Evolutionary conservation across 2,888 invertebrate genomes (phyloP).

Genomic region (Leptarthrus brevirostris): DNA sequence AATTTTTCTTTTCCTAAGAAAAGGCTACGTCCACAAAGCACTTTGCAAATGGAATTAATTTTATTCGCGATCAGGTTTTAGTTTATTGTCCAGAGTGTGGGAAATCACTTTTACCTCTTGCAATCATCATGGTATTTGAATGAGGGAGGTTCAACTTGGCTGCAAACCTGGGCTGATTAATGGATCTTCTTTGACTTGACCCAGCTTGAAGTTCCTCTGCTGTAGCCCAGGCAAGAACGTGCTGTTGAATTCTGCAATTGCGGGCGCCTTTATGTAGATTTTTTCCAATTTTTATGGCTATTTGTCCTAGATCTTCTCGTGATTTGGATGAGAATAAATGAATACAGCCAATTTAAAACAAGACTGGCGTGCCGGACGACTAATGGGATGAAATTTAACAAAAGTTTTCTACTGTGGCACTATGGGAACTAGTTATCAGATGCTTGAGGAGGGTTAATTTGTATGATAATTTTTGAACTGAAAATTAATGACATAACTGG

Average conservation of each 20-base stretch:
- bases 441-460: conserved; percentile 5
- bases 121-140: conserved; percentile 42
- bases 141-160: conserved; percentile 15
- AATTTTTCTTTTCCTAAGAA: neutral
- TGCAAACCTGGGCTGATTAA: conserved; percentile 29
- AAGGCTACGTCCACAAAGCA: conserved; percentile 8
- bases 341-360: conserved; percentile 11
- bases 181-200: conserved; percentile 28
- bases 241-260: conserved; percentile 14
- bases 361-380: neutral
- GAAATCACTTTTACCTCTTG: conserved; percentile 53
- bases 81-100: conserved; percentile 51
- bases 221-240: neutral
- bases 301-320: conserved; percentile 32
- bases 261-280: conserved; percentile 11
- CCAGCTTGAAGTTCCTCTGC: conserved; percentile 9
- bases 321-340: conserved; percentile 18
- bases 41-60: conserved; percentile 50
- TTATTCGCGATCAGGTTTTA: conserved; percentile 31
- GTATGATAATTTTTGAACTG: conserved; percentile 38
- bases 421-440: conserved; percentile 19
- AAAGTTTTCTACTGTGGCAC: neutral
- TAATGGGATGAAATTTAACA: neutral
- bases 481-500: conserved; percentile 34
- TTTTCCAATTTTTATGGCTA: conserved; percentile 33